Evolutionary conservation across 35 echinoderm and acorn worm genomes (phyloP), one percentile per base, ranked within the genome.

Genomic region (Lytechinus pictus): DNA sequence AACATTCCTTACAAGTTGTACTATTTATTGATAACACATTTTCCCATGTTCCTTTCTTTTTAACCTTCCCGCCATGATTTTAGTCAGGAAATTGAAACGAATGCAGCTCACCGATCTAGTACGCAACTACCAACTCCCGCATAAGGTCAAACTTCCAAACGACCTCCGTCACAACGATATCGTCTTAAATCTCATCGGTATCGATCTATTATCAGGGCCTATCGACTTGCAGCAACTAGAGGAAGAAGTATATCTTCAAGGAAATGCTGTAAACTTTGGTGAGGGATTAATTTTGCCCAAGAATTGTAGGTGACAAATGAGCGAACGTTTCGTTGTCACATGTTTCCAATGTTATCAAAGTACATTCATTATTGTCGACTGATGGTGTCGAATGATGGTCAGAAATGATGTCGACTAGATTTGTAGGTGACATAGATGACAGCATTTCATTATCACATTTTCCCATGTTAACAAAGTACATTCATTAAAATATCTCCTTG

Each of bases 211-310:
- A 54, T n/a, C 55, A 14, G 96, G 94, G 54, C 94, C 96, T 0
- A 56, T 96, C 16, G 94, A 96, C 44, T 79, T 96, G 29, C 13
- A 95, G 79, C 86, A 52, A 9, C 57, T 91, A 24, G 94, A 96
- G 10, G 94, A 96, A 27, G 94, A 96, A 61, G 89, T 96, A 6
- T 96, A 96, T 52, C 96, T 96, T 1, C 54, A 94, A 52, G 96
- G 96, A 21, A 96, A 96, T 52, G 96, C 96, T 71, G 96, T 96
- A 53, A 96, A 96, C 29, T 96, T 95, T 95, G 96, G 96, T 95
- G 61, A 96, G 96, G 55, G 33, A 44, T 44, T 44, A 44, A 44
- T 44, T 44, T 44, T 44, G 2, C 33, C 33, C 33, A 44, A 44
- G 33, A 44, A 44, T 44, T 44, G 33, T 1, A 44, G 33, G 33